Evolutionary conservation across 92 coral and sea anemone species (phyloP).

Genomic region (Phenganax stokvisi): DNA sequence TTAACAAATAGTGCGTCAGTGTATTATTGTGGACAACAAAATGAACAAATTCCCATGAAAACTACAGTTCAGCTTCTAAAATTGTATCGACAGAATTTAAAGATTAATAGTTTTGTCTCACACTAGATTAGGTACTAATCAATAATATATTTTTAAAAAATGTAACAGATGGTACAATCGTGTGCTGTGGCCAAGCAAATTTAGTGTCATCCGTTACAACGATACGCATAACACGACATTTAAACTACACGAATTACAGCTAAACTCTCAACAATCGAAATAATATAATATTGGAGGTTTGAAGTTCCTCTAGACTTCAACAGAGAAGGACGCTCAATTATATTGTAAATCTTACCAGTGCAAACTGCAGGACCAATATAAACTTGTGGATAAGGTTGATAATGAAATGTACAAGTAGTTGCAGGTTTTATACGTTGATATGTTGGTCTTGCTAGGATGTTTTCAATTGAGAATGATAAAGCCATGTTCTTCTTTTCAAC

Average conservation of each 20-base stretch:
- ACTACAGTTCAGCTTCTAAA: background rate
- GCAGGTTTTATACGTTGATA: conserved; percentile 18
- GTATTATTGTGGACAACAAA: background rate
- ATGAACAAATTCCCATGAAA: background rate
- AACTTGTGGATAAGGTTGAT: conserved; percentile 11
- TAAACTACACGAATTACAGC: background rate
- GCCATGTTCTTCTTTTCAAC: conserved; percentile 16
- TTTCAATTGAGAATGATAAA: conserved; percentile 27
- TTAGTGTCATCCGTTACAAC: background rate
- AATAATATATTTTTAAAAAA: background rate
- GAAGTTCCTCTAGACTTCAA: no score
- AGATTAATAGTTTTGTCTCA: background rate
- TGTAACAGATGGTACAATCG: conserved; percentile 7
- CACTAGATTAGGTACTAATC: background rate
- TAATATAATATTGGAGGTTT: background rate
- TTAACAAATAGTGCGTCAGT: background rate
- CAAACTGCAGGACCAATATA: background rate
- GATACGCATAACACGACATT: no score
- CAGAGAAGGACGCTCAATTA: no score
- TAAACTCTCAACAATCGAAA: background rate
- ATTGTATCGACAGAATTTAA: background rate
- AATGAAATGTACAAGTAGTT: background rate
- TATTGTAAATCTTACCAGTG: conserved; percentile 7
- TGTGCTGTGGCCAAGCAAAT: background rate
- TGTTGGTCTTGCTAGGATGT: conserved; percentile 30